A percentile compares a stretch with the other conserved stretches of the same genome.
phyloP scores from a whole-genome alignment of 35 echinoderm and acorn worm genomes.

The Antedon bifida region DNA sequence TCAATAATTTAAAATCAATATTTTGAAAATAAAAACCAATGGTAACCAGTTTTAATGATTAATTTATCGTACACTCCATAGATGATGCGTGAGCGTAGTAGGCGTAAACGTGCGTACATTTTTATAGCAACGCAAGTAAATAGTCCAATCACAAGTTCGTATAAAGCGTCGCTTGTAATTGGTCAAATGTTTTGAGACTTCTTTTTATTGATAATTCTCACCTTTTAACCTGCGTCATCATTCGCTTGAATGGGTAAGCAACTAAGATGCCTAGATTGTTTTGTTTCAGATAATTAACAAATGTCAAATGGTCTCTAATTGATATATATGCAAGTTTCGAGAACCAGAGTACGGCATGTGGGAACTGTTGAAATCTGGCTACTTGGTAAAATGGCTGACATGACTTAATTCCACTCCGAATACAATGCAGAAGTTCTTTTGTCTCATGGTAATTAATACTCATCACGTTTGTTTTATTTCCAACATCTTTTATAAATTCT shows the following conservation, averaged over 20 bases:
- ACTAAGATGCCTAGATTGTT: background rate
- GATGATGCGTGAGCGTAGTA: too few relatives aligned
- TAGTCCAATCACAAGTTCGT: too few relatives aligned
- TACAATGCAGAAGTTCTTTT: background rate
- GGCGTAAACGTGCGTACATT: too few relatives aligned
- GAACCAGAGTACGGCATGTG: background rate
- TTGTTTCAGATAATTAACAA: background rate
- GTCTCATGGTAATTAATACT: background rate
- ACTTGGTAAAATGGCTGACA: background rate
- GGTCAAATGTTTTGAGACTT: too few relatives aligned
- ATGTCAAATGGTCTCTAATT: background rate
- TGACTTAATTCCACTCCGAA: background rate
- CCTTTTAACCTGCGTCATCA: background rate
- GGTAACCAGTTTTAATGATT: too few relatives aligned
- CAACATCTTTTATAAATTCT: conserved; percentile 15
- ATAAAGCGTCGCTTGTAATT: too few relatives aligned
- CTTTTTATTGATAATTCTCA: background rate
- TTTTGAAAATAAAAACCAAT: too few relatives aligned
- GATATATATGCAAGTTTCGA: background rate
- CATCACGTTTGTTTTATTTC: conserved; percentile 20
- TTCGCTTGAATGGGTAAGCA: background rate
- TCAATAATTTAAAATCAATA: too few relatives aligned
- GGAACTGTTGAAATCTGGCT: background rate
- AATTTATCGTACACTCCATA: too few relatives aligned
- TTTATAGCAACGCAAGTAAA: too few relatives aligned